A percentile compares a stretch with the other conserved stretches of the same genome.
Conservation (phyloP, 2,797 vertebrate species). For the Gymnocypris eckloni region DNA sequence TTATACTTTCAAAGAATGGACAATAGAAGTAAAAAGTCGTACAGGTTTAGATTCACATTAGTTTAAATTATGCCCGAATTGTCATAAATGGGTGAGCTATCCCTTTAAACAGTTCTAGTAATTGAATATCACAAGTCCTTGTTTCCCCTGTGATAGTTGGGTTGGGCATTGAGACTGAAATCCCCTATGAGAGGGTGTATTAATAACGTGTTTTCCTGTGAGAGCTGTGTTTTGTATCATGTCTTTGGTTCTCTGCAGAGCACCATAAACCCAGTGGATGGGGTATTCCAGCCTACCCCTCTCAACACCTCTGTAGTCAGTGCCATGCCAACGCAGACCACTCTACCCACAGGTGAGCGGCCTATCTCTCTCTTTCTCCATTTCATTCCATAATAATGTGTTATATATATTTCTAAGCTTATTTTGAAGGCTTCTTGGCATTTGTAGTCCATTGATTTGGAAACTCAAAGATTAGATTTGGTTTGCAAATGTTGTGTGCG, state of each 20-base stretch:
- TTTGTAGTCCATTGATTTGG: constrained; percentile 24
- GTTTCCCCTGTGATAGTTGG: constrained; percentile 1
- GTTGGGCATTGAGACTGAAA: not conserved
- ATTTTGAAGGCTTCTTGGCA: constrained; percentile 36
- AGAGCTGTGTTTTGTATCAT: constrained; percentile 57
- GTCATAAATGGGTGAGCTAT: not conserved
- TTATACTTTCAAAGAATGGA: not conserved
- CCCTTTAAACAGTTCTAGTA: not conserved
- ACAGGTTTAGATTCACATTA: not conserved
- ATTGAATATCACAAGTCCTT: not conserved
- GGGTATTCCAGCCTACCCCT: constrained; percentile 90
- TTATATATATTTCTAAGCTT: not conserved
- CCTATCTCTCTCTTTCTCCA: not conserved
- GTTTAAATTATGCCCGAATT: not conserved
- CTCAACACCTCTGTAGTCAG: constrained; percentile 87
- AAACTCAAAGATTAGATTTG: constrained; percentile 12
- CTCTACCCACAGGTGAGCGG: constrained; percentile 88
- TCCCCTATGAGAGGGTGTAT: not conserved
- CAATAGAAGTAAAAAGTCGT: not conserved
- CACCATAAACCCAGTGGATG: constrained; percentile 99
- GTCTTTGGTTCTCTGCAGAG: constrained; percentile 79
- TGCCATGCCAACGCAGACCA: constrained; percentile 95
- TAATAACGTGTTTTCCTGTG: constrained; percentile 19
- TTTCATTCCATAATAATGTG: constrained; percentile 3
- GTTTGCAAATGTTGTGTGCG: constrained; percentile 21